These are phyloP conservation scores for Pammene fasciana DNA, from an alignment of 2,888 invertebrate species.

Conservation along the genomic window DNA sequence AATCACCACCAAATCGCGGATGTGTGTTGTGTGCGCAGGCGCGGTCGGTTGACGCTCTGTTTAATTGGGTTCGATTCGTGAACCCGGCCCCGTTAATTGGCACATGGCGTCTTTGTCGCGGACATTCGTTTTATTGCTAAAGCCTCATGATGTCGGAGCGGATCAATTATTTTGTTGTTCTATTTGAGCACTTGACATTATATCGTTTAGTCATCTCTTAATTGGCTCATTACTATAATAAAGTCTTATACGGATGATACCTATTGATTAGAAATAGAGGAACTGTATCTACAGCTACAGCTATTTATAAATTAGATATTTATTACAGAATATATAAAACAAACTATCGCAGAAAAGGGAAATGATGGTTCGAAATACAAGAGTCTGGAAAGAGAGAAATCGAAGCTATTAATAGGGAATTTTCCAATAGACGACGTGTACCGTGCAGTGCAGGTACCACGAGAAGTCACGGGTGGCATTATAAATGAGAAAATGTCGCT, in stretches of 20 bases:
- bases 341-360: too few species aligned
- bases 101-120: conserved; percentile 29
- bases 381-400: too few species aligned
- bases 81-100: conserved; percentile 37
- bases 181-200: conserved; percentile 21
- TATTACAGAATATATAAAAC: too few species aligned
- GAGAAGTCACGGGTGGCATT: too few species aligned
- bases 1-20: conserved; percentile 8
- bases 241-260: neutral
- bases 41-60: conserved; percentile 28
- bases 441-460: too few species aligned
- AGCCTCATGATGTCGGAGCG: conserved; percentile 28
- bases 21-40: neutral
- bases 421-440: too few species aligned
- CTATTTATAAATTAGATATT: too few species aligned
- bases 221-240: conserved; percentile 28
- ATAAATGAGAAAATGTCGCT: too few species aligned
- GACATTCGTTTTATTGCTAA: conserved; percentile 37
- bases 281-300: too few species aligned
- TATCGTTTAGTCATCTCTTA: conserved; percentile 2
- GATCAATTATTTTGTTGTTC: conserved; percentile 29
- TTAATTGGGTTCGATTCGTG: conserved; percentile 41
- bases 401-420: too few species aligned
- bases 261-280: too few species aligned
- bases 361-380: too few species aligned